Conservation (phyloP, 2,888 invertebrate species). For the Fragum sueziense region DNA sequence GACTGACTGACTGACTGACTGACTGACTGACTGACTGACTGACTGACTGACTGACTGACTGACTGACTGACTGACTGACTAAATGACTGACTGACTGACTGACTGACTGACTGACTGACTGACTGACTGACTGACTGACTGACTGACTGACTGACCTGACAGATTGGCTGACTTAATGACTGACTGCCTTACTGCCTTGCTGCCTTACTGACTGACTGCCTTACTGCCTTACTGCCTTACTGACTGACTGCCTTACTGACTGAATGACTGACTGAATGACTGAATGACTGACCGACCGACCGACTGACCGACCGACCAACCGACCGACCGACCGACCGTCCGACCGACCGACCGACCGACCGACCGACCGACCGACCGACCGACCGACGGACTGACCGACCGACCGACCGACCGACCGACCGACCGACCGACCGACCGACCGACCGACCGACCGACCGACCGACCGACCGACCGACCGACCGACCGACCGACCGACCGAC, state of each 20-base stretch:
- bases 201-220: background rate
- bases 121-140: background rate
- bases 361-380: background rate
- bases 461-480: conserved; percentile 2
- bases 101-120: background rate
- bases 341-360: background rate
- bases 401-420: background rate
- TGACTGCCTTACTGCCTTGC: background rate
- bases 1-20: conserved; percentile 13
- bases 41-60: conserved; percentile 11
- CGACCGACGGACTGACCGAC: too few species aligned
- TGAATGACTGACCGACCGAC: too few species aligned
- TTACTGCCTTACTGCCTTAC: background rate
- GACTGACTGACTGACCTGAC: conserved; percentile 2
- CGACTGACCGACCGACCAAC: too few species aligned
- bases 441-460: conserved; percentile 12
- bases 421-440: background rate
- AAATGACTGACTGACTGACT: background rate
- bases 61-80: conserved; percentile 6
- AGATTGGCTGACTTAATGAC: conserved; percentile 14
- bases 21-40: conserved; percentile 15
- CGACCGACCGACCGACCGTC: background rate
- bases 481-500: background rate
- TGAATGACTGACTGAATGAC: conserved; percentile 7
- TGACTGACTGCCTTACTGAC: conserved; percentile 10